These are phyloP conservation scores for Drosophila azteca DNA, from an alignment of 1,140 invertebrate species.

Conservation along the genomic window DNA sequence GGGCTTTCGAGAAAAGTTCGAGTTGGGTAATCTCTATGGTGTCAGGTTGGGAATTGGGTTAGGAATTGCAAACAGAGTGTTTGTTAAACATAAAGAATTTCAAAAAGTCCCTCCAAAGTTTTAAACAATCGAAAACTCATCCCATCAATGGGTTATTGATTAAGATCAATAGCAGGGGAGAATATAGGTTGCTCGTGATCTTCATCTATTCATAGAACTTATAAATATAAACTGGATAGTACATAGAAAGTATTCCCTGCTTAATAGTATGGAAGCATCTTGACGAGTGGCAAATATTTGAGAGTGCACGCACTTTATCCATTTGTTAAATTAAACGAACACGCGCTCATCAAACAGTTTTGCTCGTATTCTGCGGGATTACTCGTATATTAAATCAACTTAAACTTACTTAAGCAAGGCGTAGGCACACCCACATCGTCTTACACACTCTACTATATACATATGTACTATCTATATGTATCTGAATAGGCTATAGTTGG, in stretches of 20 bases:
- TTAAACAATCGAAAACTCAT: too few relatives aligned
- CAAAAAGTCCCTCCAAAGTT: too few relatives aligned
- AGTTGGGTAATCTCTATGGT: too few relatives aligned
- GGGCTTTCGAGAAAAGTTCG: too few relatives aligned
- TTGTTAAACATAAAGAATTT: too few relatives aligned
- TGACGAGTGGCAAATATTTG: conserved; percentile 1
- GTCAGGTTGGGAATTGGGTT: too few relatives aligned
- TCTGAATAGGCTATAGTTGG: background rate
- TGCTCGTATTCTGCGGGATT: conserved; percentile 18
- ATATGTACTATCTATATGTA: conserved; percentile 21
- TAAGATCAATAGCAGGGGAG: background rate
- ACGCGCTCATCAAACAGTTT: conserved; percentile 46
- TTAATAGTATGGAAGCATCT: background rate
- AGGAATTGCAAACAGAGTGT: too few relatives aligned
- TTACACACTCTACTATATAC: too few relatives aligned
- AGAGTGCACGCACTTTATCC: conserved; percentile 41
- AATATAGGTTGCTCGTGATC: background rate
- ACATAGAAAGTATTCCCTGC: background rate
- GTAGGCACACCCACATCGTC: conserved; percentile 16
- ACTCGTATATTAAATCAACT: conserved; percentile 50
- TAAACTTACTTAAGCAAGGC: conserved; percentile 40
- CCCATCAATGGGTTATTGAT: background rate
- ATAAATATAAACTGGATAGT: conserved; percentile 11
- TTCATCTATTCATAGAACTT: background rate
- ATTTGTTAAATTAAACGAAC: conserved; percentile 63